A percentile compares a stretch with the other conserved stretches of the same genome.
Conservation (phyloP, 1,140 invertebrate genomes). For the Helicorthomorpha holstii region DNA sequence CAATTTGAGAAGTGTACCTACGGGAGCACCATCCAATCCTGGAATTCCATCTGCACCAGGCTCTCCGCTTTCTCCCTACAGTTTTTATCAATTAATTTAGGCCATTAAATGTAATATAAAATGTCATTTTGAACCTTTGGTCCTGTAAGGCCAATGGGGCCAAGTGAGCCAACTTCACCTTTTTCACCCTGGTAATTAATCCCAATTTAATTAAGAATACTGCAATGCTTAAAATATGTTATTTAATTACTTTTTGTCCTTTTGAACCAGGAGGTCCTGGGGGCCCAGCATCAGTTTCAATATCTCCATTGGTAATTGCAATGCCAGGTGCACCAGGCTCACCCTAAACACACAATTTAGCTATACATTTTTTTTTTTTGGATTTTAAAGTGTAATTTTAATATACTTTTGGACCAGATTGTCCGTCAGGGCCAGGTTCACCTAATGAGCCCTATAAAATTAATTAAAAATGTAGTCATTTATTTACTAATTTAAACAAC, state of each 20-base stretch:
- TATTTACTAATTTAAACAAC: too few species aligned
- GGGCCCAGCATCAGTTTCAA: conserved; percentile 26
- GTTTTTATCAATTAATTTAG: not conserved
- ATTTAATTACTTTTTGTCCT: conserved; percentile 8
- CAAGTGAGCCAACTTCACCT: conserved; percentile 8
- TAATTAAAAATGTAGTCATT: too few species aligned
- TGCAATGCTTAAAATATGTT: not conserved
- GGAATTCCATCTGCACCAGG: conserved; percentile 2
- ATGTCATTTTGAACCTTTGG: not conserved
- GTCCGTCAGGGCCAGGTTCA: too few species aligned
- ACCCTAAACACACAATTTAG: conserved; percentile 14
- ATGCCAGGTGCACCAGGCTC: conserved; percentile 19
- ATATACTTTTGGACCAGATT: too few species aligned
- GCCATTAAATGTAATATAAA: not conserved
- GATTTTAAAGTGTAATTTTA: too few species aligned
- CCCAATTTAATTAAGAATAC: too few species aligned
- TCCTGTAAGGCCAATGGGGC: not conserved
- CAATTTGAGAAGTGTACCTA: not conserved
- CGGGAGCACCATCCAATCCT: not conserved
- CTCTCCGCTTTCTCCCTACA: conserved; percentile 11
- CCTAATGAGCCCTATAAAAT: too few species aligned
- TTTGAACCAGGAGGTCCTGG: conserved; percentile 26
- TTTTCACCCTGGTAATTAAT: conserved; percentile 5
- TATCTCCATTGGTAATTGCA: too few species aligned
- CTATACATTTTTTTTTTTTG: not conserved